phyloP scores from a whole-genome alignment of 2,797 vertebrate species.

The Chaunax sp. region DNA sequence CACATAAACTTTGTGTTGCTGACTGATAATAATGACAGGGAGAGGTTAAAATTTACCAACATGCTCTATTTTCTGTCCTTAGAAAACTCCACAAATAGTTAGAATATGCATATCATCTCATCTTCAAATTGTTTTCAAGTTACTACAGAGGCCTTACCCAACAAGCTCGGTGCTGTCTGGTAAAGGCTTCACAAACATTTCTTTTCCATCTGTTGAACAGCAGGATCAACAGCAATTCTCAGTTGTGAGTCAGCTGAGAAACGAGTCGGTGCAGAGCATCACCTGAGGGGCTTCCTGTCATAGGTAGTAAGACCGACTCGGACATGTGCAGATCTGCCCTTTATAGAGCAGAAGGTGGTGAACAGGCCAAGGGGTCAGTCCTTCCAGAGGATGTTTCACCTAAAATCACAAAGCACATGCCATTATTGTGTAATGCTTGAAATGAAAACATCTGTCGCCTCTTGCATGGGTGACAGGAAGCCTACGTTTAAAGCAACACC shows the following conservation, averaged over 20 bases:
- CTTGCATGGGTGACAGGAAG: conserved; percentile 9
- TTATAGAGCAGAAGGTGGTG: conserved; percentile 43
- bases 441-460: conserved; percentile 23
- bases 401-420: conserved; percentile 7
- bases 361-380: conserved; percentile 44
- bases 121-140: not conserved
- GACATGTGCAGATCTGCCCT: conserved; percentile 53
- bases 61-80: too few relatives aligned
- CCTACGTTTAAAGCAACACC: not conserved
- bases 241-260: conserved; percentile 12
- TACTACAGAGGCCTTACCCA: not conserved
- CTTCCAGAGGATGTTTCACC: conserved; percentile 15
- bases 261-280: conserved; percentile 45
- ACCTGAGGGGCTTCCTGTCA: conserved; percentile 63
- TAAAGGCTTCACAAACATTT: not conserved
- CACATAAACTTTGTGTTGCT: too few relatives aligned
- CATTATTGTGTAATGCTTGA: not conserved
- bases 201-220: conserved; percentile 5
- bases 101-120: not conserved
- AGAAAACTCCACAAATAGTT: too few relatives aligned
- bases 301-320: conserved; percentile 50
- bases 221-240: conserved; percentile 5
- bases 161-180: too few relatives aligned
- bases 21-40: too few relatives aligned
- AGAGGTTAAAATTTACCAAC: too few relatives aligned